Base-by-base conservation (phyloP, 2,888 invertebrate species). In the Siphlonurus alternatus region DNA sequence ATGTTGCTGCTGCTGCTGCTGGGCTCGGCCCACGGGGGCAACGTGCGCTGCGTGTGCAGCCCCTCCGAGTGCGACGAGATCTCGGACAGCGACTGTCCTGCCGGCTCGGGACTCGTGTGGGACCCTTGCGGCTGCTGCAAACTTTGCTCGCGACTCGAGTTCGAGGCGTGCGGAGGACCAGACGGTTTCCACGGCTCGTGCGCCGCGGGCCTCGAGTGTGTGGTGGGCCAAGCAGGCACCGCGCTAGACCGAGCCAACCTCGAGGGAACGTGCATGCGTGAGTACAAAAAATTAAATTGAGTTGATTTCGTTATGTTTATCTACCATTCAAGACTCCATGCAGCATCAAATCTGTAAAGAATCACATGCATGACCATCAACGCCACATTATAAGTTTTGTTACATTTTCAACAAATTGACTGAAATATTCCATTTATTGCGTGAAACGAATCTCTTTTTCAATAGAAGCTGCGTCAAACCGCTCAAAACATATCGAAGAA, bases 61-160 rank as follows among this genome's bases (percentile, higher is more conserved):
- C 87, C 85, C 62, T 80, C 86, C 71, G 90, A 90, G 79, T 92
- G 92, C 76, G 91, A 91, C 76, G 82, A 85, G 70, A 80, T 91
- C 72, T 85, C 86, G 74, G 85, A 87, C 59, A 83, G 85, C 66
- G 90, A 92, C 72, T 93, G 93, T 75, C 90, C 90, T 75, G 90
- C 90, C 56, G 81, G 87, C 67, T 87, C 89, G 66, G 85, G 91
- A 67, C 86, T 90, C 69, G 88, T 90, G 63, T 89, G 89, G 88
- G 93, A 93, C 78, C 88, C 90, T 64, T 93, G 93, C 86, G 88
- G 91, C 76, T 93, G 93, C 78, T 93, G 93, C 76, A 84, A 87
- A 78, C 88, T 92, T 73, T 94, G 94, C 79, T 92, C 93, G 67
- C 84, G 90, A 73, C 89, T 88, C 63, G 81, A 89, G 71, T 89